Evolutionary conservation across 2,888 invertebrate genomes (phyloP).

Genomic region (Mimas tiliae): DNA sequence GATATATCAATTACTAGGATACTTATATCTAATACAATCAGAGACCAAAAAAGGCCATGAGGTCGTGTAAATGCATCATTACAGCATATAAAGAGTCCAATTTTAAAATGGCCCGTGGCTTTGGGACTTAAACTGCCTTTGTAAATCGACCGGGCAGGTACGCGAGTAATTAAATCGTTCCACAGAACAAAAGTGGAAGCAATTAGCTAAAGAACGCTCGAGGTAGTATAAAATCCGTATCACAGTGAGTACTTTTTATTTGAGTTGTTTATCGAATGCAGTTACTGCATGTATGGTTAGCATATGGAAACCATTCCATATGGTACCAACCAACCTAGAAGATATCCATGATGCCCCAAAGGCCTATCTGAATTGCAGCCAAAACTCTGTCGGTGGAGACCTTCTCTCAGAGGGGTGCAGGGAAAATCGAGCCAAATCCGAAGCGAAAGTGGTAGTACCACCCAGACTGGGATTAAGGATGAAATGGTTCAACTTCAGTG

Average conservation of each 20-base stretch:
- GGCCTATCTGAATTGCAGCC: too few species aligned
- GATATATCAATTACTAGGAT: too few species aligned
- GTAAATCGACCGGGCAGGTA: conserved; percentile 20
- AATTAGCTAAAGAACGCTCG: conserved; percentile 18
- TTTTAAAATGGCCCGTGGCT: conserved; percentile 13
- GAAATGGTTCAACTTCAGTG: too few species aligned
- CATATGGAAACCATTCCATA: not conserved
- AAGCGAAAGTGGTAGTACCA: too few species aligned
- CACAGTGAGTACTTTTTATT: conserved; percentile 15
- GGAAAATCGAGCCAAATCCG: too few species aligned
- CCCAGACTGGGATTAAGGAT: too few species aligned
- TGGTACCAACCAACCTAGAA: too few species aligned
- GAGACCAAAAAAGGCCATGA: not conserved
- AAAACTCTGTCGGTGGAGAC: too few species aligned
- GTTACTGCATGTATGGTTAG: not conserved
- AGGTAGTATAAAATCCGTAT: conserved; percentile 5
- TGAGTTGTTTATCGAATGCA: not conserved
- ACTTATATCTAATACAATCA: not conserved
- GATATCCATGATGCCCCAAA: too few species aligned
- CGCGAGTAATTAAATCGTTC: conserved; percentile 20
- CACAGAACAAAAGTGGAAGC: conserved; percentile 23
- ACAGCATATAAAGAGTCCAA: conserved; percentile 3
- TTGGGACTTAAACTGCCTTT: conserved; percentile 4
- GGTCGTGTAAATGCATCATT: not conserved
- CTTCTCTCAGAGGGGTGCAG: too few species aligned